Percentiles rank a stretch among this genome's conserved stretches.
These are phyloP conservation scores for Plectropomus leopardus DNA, from an alignment of 2,113 vertebrate species.

Conservation along the genomic window DNA sequence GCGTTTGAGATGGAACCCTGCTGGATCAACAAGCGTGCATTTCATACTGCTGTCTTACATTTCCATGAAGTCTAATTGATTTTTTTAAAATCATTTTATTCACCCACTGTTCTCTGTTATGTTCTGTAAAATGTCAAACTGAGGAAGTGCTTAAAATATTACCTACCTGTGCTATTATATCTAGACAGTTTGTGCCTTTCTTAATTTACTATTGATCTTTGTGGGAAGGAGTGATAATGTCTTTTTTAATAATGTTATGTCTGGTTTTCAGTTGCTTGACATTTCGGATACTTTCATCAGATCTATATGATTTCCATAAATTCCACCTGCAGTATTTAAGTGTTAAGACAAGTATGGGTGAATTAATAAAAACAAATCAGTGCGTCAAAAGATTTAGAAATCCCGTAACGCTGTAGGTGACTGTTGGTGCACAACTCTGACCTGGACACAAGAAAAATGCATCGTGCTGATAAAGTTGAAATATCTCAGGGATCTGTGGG, in stretches of 20 bases:
- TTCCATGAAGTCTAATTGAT: constrained; percentile 19
- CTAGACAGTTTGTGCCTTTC: background rate
- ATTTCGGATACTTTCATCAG: constrained; percentile 25
- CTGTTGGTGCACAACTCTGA: too few relatives aligned
- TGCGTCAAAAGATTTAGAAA: too few relatives aligned
- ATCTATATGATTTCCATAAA: background rate
- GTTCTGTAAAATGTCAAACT: constrained; percentile 15
- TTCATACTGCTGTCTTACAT: constrained; percentile 1
- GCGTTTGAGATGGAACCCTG: constrained; percentile 7
- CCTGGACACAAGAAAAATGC: too few relatives aligned
- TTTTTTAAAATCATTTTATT: background rate
- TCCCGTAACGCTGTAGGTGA: too few relatives aligned
- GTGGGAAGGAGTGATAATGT: background rate
- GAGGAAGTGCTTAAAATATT: background rate
- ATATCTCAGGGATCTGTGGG: too few relatives aligned
- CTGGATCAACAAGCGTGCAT: constrained; percentile 3
- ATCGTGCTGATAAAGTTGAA: too few relatives aligned
- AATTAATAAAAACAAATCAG: too few relatives aligned
- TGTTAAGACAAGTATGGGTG: too few relatives aligned
- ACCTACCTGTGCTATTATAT: background rate
- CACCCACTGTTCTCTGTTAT: background rate
- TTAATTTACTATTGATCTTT: constrained; percentile 16
- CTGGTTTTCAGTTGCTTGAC: background rate
- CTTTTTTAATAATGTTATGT: background rate
- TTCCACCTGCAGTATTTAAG: background rate